Conservation (phyloP, 2,113 vertebrate species). For the Sylvietta virens region DNA sequence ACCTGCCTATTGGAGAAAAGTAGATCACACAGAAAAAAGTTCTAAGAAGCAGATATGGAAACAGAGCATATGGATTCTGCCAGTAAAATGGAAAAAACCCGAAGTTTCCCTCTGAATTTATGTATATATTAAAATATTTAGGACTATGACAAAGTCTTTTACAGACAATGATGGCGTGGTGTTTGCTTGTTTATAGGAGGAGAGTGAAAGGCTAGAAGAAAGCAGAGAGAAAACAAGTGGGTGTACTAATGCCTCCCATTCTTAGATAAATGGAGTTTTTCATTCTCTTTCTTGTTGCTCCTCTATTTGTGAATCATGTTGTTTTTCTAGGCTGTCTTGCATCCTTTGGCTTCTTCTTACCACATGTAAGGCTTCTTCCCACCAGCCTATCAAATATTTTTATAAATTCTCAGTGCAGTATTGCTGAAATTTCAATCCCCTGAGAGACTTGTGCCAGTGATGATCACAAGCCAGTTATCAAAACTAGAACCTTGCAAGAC, state of each 20-base stretch:
- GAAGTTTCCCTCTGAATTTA: not conserved
- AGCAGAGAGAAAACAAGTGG: not conserved
- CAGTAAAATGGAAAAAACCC: not conserved
- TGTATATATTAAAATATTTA: not conserved
- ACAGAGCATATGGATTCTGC: not conserved
- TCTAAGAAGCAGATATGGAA: not conserved
- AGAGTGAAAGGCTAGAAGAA: not conserved
- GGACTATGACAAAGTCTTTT: not conserved
- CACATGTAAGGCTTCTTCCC: no score
- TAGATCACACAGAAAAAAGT: not conserved
- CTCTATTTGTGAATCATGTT: not conserved
- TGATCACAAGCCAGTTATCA: not conserved
- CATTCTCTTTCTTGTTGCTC: not conserved
- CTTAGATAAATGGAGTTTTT: not conserved
- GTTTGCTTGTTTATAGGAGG: not conserved
- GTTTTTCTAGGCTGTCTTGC: not conserved
- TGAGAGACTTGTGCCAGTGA: not conserved
- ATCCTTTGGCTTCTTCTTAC: not conserved
- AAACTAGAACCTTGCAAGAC: not conserved
- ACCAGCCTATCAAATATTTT: not conserved
- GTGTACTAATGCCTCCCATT: not conserved
- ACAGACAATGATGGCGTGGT: not conserved
- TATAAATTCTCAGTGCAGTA: not conserved
- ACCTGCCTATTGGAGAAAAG: not conserved
- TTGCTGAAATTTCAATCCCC: not conserved